Percentiles rank a stretch among this genome's conserved stretches.
phyloP scores from a whole-genome alignment of 2,888 invertebrate genomes.

The Plemyria rubiginata region DNA sequence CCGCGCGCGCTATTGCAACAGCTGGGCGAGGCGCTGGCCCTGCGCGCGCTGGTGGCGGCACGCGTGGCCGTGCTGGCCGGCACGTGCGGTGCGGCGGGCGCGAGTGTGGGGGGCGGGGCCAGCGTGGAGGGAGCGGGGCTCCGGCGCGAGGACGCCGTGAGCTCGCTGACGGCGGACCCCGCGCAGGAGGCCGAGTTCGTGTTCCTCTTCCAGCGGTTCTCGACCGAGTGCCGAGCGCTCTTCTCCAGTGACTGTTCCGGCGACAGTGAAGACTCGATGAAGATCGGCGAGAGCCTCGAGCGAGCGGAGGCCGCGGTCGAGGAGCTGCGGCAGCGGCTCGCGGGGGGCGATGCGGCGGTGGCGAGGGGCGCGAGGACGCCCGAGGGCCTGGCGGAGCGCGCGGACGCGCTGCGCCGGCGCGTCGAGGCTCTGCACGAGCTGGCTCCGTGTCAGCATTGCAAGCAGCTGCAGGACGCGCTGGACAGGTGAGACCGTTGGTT shows the following conservation, averaged over 20 bases:
- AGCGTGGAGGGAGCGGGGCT: conserved; percentile 45
- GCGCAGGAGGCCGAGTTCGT: conserved; percentile 87
- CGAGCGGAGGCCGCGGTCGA: conserved; percentile 78
- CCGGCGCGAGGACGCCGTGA: conserved; percentile 67
- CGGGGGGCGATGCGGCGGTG: conserved; percentile 33
- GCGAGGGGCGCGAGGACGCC: conserved; percentile 24
- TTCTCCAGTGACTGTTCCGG: conserved; percentile 84
- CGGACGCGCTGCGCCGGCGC: conserved; percentile 76
- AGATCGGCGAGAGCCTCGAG: conserved; percentile 82
- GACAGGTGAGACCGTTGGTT: conserved; percentile 76
- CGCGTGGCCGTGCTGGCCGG: conserved; percentile 88
- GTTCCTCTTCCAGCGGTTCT: conserved; percentile 87
- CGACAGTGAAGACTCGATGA: conserved; percentile 84
- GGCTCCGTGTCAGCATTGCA: conserved; percentile 81
- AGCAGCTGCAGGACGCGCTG: conserved; percentile 81
- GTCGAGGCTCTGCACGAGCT: conserved; percentile 79
- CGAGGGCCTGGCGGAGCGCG: conserved; percentile 59
- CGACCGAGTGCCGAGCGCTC: conserved; percentile 86
- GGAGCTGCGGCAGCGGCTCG: conserved; percentile 69
- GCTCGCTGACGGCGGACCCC: conserved; percentile 83
- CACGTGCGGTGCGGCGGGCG: conserved; percentile 71
- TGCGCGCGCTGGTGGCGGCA: conserved; percentile 87
- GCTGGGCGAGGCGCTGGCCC: conserved; percentile 59
- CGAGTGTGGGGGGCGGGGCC: conserved; percentile 36
- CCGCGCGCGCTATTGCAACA: conserved; percentile 52